Base-by-base conservation (phyloP, 2,113 vertebrate species). In the Syngnathus typhle region DNA sequence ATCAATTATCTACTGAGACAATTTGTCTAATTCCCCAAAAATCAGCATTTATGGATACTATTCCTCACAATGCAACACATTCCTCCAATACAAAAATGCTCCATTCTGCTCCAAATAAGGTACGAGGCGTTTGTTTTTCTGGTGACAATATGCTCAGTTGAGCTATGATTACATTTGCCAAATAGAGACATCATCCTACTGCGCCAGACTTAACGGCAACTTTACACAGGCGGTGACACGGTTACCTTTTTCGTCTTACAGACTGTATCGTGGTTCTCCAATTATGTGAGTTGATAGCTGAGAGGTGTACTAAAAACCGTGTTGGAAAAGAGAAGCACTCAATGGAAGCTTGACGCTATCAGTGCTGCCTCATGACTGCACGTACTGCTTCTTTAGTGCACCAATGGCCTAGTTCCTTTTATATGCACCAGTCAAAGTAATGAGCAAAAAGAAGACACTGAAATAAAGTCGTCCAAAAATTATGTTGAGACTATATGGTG, bases 161-260 rank as follows among this genome's bases (percentile, higher is more conserved):
- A 23, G 11, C 60, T 13, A 19, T 61, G 38, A 21, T 61, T 61
- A 21, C 15, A 21, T 19, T 41, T 41, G 27, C 39, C 10, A 61
- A 21, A 43, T 21, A 21, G 59, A 61, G 19, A 61, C 10, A 5
- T 43, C 9, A 19, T 43, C 5, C 5, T 19, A 41, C 38, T 41
- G 19, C 70, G 69, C 71, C 47, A 69, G 47, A 72, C 54, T 37
- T 41, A 38, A 37, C 5, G 39, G 27, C 27, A 75, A 66, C 67
- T 67, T 49, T 61, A 51, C 79, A 78, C 82, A 87, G 82, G 79
- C 82, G 70, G 77, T 77, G 81, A 80, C 80, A 79, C 69, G 11
- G 78, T 86, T 82, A 73, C 78, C 73, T 15, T 36, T 58, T 58
- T 82, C 73, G 69, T 39, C 52, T 67, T 83, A 63, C 85, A 88